Evolutionary conservation across 2,797 vertebrate species (phyloP), one percentile per base, ranked within the genome.

Genomic region (Bucorvus abyssinicus): DNA sequence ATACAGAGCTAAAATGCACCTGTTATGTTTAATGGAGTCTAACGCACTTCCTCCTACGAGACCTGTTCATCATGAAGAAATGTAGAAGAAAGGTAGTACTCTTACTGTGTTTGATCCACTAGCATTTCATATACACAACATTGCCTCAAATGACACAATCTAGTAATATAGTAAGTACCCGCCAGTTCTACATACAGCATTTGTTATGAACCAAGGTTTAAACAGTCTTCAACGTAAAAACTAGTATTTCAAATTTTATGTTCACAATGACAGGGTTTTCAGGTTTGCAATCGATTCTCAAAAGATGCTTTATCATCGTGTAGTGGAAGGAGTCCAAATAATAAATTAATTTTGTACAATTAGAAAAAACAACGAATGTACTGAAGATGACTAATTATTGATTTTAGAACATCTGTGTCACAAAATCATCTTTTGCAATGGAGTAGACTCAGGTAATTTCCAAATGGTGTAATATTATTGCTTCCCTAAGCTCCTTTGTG

Each of bases 401-500:
- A 84, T 90, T 96, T 91, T 74, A 63, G 86, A 79, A 82, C 44
- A 90, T 71, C 60, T 68, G 17, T 80, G 61, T 63, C 69, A 93
- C 74, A 73, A 93, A 91, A 74, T 52, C 16, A 71, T 87, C 74
- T 93, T 96, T 84, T 83, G 84, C 53, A 95, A 84, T 90, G 64
- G 68, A 56, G n/a, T 8, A 79, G 49, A 65, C 40, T 82, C 69
- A 59, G 81, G 67, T 91, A 94, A 80, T 79, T 94, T 83, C 80
- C 45, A 88, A 94, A 82, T 36, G 86, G 59, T 3, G 29, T 22
- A 67, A 38, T 55, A 89, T 52, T 93, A 93, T 10, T 87, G 70
- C 71, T 79, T 96, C 88, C 76, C 84, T 78, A 70, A 91, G 81
- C 89, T 40, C 84, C 79, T 94, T 64, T 84, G 84, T 86, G 78